phyloP scores from a whole-genome alignment of 2,113 vertebrate species.

The Dermatemys mawii region DNA sequence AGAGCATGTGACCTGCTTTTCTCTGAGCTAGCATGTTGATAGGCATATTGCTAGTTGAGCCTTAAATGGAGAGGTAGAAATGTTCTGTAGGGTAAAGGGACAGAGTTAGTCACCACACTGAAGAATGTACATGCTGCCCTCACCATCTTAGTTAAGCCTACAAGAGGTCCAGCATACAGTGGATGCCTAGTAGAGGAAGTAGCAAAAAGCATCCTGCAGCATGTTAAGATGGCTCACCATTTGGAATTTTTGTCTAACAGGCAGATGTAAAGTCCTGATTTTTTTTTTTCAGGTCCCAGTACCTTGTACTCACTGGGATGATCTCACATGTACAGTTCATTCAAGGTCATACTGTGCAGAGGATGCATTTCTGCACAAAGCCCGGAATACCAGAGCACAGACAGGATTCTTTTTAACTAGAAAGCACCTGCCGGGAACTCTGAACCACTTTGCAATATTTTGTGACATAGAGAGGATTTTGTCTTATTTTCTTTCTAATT shows the following conservation, averaged over 20 bases:
- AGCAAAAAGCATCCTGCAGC: neutral
- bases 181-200: neutral
- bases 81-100: neutral
- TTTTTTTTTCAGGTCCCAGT: neutral
- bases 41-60: neutral
- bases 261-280: neutral
- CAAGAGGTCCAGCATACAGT: neutral
- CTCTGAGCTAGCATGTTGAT: neutral
- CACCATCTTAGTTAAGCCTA: neutral
- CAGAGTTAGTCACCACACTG: rapidly evolving
- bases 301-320: neutral
- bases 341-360: neutral
- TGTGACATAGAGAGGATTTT: neutral
- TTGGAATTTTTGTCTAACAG: neutral
- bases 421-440: neutral
- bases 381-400: neutral
- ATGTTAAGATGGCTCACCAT: rapidly evolving
- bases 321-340: neutral
- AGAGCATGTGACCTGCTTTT: neutral
- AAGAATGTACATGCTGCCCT: neutral
- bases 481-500: neutral
- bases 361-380: neutral
- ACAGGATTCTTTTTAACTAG: neutral
- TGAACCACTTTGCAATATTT: rapidly evolving
- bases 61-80: neutral